Conservation (phyloP, 2,113 vertebrate genomes). For the Pelecanus crispus region DNA sequence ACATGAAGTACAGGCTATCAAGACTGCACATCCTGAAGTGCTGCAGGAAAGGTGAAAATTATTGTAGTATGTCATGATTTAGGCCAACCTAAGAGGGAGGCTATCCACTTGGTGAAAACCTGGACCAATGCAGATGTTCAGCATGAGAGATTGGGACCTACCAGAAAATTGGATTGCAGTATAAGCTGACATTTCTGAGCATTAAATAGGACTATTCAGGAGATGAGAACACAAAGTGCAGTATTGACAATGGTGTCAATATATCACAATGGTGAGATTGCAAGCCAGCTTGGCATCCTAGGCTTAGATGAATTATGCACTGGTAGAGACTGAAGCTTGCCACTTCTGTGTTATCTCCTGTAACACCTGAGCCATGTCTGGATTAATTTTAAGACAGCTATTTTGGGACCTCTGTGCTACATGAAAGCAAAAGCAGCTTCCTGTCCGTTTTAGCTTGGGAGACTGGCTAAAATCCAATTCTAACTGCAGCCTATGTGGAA, state of each 20-base stretch:
- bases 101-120: background rate
- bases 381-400: background rate
- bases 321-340: background rate
- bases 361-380: background rate
- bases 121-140: background rate
- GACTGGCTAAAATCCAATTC: background rate
- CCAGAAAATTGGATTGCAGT: background rate
- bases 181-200: background rate
- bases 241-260: background rate
- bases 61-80: background rate
- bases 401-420: background rate
- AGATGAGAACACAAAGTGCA: background rate
- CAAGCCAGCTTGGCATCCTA: background rate
- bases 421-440: background rate
- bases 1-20: background rate
- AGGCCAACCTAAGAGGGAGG: background rate
- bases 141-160: background rate
- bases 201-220: background rate
- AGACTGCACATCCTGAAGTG: background rate
- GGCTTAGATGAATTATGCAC: background rate
- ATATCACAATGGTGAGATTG: background rate
- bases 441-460: background rate
- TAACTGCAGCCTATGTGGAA: background rate
- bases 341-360: background rate
- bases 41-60: background rate